A percentile compares a stretch with the other conserved stretches of the same genome.
Conservation (phyloP, 2,888 invertebrate genomes). For the Incurvaria masculella region DNA sequence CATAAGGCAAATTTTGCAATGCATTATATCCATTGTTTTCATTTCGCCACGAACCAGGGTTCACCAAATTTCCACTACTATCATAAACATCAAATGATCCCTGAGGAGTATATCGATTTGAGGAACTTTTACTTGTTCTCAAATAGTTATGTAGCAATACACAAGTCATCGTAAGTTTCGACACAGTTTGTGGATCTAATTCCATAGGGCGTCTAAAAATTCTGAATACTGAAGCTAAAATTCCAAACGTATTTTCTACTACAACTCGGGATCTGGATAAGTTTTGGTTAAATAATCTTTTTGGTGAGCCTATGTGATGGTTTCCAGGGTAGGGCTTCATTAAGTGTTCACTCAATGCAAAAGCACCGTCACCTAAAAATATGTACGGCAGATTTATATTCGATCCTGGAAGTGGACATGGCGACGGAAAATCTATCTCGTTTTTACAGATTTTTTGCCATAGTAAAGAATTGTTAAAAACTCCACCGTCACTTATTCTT, state of each 20-base stretch:
- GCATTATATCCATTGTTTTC: slow-evolving; percentile 1
- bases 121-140: background rate
- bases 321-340: too few relatives aligned
- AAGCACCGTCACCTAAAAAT: too few relatives aligned
- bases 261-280: too few relatives aligned
- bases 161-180: background rate
- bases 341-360: too few relatives aligned
- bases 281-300: too few relatives aligned
- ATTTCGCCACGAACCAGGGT: background rate
- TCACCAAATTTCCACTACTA: background rate
- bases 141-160: background rate
- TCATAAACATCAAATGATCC: slow-evolving; percentile 1
- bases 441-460: background rate
- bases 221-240: background rate
- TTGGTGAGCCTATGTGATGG: too few relatives aligned
- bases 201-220: background rate
- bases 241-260: background rate
- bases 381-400: too few relatives aligned
- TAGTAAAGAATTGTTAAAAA: slow-evolving; percentile 1
- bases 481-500: slow-evolving; percentile 17
- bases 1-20: slow-evolving; percentile 13
- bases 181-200: background rate
- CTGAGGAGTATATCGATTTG: slow-evolving; percentile 1
- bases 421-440: background rate
- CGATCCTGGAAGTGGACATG: background rate